These are phyloP conservation scores for Trichacis sp. DNA, from an alignment of 2,888 invertebrate species.

Conservation along the genomic window DNA sequence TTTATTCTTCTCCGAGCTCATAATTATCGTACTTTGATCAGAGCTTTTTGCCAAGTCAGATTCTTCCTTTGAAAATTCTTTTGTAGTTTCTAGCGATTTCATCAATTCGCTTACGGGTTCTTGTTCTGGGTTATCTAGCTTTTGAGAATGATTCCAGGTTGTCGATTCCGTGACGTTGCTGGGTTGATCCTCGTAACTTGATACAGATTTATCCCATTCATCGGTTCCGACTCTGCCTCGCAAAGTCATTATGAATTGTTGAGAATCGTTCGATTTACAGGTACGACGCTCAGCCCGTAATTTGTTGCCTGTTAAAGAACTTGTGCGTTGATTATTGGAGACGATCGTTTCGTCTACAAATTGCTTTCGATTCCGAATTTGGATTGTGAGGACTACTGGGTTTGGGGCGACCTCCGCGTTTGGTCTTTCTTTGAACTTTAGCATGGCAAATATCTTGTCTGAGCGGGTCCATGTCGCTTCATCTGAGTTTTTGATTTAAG, in stretches of 20 bases:
- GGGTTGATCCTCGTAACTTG: not conserved
- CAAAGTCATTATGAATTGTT: not conserved
- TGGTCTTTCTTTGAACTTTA: conserved; percentile 58
- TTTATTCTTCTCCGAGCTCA: too few relatives aligned
- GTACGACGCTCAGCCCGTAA: not conserved
- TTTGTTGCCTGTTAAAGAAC: not conserved
- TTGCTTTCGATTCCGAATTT: conserved; percentile 24
- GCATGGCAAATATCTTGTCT: conserved; percentile 63
- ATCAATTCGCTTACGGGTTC: too few relatives aligned
- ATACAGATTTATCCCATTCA: not conserved
- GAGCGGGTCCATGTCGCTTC: conserved; percentile 62
- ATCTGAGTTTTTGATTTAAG: conserved; percentile 44
- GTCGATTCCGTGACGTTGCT: not conserved
- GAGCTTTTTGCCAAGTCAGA: too few relatives aligned
- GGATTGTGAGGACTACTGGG: conserved; percentile 61
- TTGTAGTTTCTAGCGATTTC: too few relatives aligned
- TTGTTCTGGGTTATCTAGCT: too few relatives aligned
- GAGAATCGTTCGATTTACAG: not conserved
- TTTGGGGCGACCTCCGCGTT: conserved; percentile 54
- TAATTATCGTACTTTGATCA: too few relatives aligned
- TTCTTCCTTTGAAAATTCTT: too few relatives aligned
- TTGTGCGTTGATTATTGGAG: not conserved
- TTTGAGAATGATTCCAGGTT: too few relatives aligned
- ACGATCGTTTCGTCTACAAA: not conserved
- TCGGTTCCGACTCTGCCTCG: not conserved